A percentile compares a stretch with the other conserved stretches of the same genome.
Conservation (phyloP, 2,113 vertebrate species). For the Campylorhamphus procurvoides region DNA sequence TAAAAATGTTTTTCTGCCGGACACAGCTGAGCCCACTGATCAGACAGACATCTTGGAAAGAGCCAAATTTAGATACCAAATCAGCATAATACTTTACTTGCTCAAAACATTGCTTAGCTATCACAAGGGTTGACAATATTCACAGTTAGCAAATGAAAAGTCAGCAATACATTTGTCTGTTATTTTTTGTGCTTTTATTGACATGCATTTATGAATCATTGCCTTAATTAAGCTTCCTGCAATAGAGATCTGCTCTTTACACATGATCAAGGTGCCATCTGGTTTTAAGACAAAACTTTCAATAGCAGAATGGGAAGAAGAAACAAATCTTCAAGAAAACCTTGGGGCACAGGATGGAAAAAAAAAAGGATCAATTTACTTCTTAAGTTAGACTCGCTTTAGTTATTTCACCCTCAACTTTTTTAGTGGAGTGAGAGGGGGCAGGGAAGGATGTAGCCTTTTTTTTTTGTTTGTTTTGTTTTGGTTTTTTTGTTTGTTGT, state of each 20-base stretch:
- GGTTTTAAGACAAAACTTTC: not conserved
- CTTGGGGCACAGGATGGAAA: not conserved
- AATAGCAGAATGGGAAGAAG: not conserved
- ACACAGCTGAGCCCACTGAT: conserved; percentile 1
- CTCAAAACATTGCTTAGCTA: conserved; percentile 44
- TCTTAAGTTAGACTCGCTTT: not conserved
- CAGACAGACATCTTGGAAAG: conserved; percentile 28
- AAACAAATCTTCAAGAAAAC: not conserved
- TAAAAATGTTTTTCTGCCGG: conserved; percentile 8
- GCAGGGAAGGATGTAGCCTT: not conserved
- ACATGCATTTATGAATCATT: not conserved
- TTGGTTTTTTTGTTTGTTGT: too few relatives aligned
- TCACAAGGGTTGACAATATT: not conserved
- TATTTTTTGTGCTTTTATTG: not conserved
- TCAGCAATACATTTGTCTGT: not conserved
- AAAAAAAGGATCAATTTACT: not conserved
- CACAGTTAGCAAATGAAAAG: not conserved
- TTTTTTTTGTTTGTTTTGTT: too few relatives aligned
- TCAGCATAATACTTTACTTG: conserved; percentile 2
- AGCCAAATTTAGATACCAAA: conserved; percentile 5
- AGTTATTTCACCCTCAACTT: not conserved
- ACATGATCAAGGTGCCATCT: not conserved
- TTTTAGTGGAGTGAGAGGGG: not conserved
- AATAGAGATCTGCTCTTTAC: not conserved
- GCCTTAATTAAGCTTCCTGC: not conserved